These are phyloP conservation scores for Eurytemora carolleeae DNA, from an alignment of 1,140 invertebrate genomes.

Conservation along the genomic window DNA sequence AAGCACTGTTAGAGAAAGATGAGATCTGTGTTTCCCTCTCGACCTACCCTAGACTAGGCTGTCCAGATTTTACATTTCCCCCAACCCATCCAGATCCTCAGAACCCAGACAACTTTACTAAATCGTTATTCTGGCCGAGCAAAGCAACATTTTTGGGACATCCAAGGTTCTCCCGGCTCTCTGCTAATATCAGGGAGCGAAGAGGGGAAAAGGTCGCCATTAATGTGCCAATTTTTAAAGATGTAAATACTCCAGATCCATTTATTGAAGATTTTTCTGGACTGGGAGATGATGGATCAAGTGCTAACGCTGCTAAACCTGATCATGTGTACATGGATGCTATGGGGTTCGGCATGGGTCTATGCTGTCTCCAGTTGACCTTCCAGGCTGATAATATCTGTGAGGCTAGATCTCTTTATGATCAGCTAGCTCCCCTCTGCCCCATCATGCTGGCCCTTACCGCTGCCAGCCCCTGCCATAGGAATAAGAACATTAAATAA, in stretches of 20 bases:
- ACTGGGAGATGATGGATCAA: conserved; percentile 48
- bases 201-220: conserved; percentile 86
- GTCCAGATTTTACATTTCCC: conserved; percentile 71
- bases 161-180: conserved; percentile 85
- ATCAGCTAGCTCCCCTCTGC: conserved; percentile 88
- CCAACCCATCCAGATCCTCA: conserved; percentile 42
- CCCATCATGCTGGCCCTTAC: conserved; percentile 93
- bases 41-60: conserved; percentile 78
- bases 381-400: conserved; percentile 83
- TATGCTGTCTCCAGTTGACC: conserved; percentile 85
- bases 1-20: conserved; percentile 46
- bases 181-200: conserved; percentile 72
- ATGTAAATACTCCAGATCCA: conserved; percentile 50
- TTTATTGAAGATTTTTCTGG: conserved; percentile 45
- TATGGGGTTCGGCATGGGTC: conserved; percentile 99
- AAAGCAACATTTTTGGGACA: conserved; percentile 79
- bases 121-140: conserved; percentile 85
- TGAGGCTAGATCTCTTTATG: conserved; percentile 87
- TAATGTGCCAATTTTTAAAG: conserved; percentile 56
- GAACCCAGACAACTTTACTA: conserved; percentile 40
- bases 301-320: conserved; percentile 39
- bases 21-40: conserved; percentile 76
- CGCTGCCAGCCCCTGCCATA: conserved; percentile 85
- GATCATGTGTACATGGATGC: conserved; percentile 92
- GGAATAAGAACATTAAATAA: too few relatives aligned